phyloP scores from a whole-genome alignment of 2,888 invertebrate species.

The Chloromyia formosa region DNA sequence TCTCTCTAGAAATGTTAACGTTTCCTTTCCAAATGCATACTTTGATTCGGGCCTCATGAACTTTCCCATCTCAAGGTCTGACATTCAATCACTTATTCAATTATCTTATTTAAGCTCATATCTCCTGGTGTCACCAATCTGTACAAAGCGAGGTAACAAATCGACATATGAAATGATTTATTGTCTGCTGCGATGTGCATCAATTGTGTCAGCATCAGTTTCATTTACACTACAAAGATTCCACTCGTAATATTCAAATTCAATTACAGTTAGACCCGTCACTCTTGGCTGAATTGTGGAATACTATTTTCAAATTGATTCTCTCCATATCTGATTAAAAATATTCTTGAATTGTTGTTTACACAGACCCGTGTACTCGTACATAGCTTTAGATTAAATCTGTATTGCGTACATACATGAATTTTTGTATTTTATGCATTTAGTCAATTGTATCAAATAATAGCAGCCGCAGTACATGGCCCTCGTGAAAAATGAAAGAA shows the following conservation, averaged over 20 bases:
- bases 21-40: too few relatives aligned
- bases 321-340: conserved; percentile 36
- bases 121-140: not conserved
- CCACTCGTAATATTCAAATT: conserved; percentile 19
- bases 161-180: conserved; percentile 8
- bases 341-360: not conserved
- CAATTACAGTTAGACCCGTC: conserved; percentile 15
- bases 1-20: too few relatives aligned
- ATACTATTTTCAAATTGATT: conserved; percentile 33
- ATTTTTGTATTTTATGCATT: too few relatives aligned
- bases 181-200: not conserved
- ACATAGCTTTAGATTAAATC: too few relatives aligned
- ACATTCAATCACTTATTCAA: too few relatives aligned
- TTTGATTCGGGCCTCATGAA: not conserved
- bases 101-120: too few relatives aligned
- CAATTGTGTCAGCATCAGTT: not conserved
- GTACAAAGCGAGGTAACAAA: not conserved
- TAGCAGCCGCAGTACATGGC: too few relatives aligned
- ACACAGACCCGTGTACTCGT: too few relatives aligned
- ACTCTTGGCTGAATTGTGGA: not conserved
- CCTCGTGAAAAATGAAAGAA: too few relatives aligned
- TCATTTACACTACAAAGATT: not conserved
- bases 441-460: too few relatives aligned
- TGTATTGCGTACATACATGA: too few relatives aligned
- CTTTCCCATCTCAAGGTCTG: not conserved